phyloP scores from a whole-genome alignment of 2,113 vertebrate genomes.

The Pionites leucogaster region DNA sequence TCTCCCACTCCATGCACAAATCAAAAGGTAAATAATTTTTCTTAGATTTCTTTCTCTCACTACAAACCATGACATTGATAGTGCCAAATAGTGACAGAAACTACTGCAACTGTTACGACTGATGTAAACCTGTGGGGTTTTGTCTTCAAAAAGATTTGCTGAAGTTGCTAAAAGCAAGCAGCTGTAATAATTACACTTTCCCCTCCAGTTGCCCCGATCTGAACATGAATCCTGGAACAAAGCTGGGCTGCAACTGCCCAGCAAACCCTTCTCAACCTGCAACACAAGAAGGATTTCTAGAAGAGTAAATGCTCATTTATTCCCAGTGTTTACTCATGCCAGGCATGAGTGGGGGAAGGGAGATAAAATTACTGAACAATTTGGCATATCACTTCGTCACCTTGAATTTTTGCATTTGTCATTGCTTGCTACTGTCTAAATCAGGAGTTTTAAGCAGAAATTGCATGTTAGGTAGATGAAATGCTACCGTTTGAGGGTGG shows the following conservation, averaged over 20 bases:
- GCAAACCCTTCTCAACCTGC: background rate
- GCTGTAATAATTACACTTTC: background rate
- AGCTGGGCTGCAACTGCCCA: background rate
- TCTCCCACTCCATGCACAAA: background rate
- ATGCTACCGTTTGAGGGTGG: background rate
- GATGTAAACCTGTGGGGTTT: background rate
- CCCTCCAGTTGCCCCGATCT: background rate
- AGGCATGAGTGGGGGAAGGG: background rate
- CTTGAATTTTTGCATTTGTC: background rate
- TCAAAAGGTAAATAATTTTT: slow-evolving; percentile 27
- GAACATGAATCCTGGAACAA: background rate
- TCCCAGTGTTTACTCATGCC: background rate
- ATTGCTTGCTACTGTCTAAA: background rate
- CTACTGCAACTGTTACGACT: background rate
- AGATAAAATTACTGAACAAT: background rate
- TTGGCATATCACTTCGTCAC: background rate
- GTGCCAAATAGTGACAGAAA: background rate
- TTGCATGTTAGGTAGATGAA: background rate
- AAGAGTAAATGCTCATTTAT: background rate
- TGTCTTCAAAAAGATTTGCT: background rate
- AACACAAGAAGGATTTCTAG: background rate
- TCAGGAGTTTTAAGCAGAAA: background rate
- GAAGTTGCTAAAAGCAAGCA: background rate
- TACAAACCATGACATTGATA: background rate
- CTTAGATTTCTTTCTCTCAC: slow-evolving; percentile 5